These are phyloP conservation scores for Cosmia trapezina DNA, from an alignment of 2,888 invertebrate genomes.

Conservation along the genomic window DNA sequence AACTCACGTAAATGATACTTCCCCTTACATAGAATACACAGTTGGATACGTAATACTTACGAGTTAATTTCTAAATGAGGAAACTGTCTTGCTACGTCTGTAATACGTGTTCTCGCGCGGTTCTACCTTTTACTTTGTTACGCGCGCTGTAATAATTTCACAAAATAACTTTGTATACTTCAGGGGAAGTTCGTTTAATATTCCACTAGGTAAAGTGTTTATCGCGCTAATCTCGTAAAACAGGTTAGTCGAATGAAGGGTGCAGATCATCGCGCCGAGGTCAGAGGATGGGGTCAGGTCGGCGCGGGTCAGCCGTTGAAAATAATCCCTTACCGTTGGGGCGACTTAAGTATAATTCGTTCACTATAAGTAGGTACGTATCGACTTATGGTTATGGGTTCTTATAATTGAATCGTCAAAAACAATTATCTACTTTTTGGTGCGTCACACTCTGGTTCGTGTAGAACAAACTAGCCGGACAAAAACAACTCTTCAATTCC, in stretches of 20 bases:
- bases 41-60: constrained; percentile 59
- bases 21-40: constrained; percentile 44
- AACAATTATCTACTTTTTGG: constrained; percentile 71
- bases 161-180: constrained; percentile 74
- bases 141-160: constrained; percentile 75
- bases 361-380: constrained; percentile 69
- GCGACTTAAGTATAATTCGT: constrained; percentile 71
- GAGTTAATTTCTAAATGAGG: constrained; percentile 71
- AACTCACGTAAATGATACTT: constrained; percentile 32
- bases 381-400: constrained; percentile 62
- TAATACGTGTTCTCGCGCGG: constrained; percentile 70
- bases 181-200: constrained; percentile 75
- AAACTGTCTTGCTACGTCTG: constrained; percentile 71
- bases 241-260: constrained; percentile 85
- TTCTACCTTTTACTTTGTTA: constrained; percentile 69
- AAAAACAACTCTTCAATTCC: too few relatives aligned
- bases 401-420: constrained; percentile 77
- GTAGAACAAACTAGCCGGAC: too few relatives aligned
- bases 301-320: constrained; percentile 78
- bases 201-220: constrained; percentile 79
- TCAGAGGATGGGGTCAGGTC: constrained; percentile 85
- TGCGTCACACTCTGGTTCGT: too few relatives aligned
- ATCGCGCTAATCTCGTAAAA: constrained; percentile 82
- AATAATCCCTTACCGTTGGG: constrained; percentile 80
- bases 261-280: constrained; percentile 83